These are phyloP conservation scores for Limulus polyphemus DNA, from an alignment of 2,888 invertebrate species.

Conservation along the genomic window DNA sequence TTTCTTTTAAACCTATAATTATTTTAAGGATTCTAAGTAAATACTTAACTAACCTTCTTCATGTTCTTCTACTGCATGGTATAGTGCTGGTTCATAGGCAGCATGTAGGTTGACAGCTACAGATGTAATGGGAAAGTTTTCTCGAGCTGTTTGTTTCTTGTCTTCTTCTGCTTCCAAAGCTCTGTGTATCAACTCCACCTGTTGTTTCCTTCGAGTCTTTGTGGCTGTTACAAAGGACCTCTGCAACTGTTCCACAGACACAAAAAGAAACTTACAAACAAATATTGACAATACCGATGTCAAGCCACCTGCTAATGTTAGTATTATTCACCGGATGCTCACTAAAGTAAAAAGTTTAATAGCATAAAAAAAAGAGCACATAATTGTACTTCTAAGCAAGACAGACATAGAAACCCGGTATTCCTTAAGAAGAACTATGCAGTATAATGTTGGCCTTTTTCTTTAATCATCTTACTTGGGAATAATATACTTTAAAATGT, in stretches of 20 bases:
- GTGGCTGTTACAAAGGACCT: slow-evolving; percentile 93
- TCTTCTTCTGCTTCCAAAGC: slow-evolving; percentile 93
- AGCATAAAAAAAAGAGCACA: too few species aligned
- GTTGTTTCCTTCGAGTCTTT: slow-evolving; percentile 95
- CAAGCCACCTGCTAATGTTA: neutral
- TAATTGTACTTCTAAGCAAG: too few species aligned
- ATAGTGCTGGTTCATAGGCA: slow-evolving; percentile 69
- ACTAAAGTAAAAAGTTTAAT: too few species aligned
- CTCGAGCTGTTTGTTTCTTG: slow-evolving; percentile 82
- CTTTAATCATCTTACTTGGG: too few species aligned
- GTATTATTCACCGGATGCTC: neutral
- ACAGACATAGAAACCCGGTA: too few species aligned
- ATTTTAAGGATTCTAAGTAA: too few species aligned
- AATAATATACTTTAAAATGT: too few species aligned
- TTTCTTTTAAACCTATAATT: too few species aligned
- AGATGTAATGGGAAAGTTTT: slow-evolving; percentile 87
- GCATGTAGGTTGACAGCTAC: slow-evolving; percentile 91
- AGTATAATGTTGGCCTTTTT: too few species aligned
- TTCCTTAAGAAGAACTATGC: too few species aligned
- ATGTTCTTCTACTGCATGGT: slow-evolving; percentile 63
- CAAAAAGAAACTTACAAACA: neutral
- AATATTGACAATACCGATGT: neutral
- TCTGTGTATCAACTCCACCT: slow-evolving; percentile 91
- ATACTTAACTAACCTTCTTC: slow-evolving; percentile 52
- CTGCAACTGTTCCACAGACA: slow-evolving; percentile 39